Evolutionary conservation across 2,797 vertebrate species (phyloP).

Genomic region (Eulemur rubriventer): DNA sequence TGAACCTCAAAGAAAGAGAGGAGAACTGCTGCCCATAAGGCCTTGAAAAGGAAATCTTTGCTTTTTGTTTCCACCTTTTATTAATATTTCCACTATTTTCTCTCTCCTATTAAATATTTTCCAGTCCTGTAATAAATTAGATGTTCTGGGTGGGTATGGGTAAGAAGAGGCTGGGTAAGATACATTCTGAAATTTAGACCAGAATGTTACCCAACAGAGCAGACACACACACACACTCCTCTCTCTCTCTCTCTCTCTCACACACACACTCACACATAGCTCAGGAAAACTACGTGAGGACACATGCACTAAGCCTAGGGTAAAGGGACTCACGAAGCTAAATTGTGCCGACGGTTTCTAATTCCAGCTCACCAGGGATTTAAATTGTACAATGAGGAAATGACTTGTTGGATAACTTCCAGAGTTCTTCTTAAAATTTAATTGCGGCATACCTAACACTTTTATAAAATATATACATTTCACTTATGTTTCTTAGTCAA

Average conservation of each 20-base stretch:
- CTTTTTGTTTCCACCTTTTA: not conserved
- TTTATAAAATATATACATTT: slow-evolving; percentile 72
- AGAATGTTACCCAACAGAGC: not conserved
- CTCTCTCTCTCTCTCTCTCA: no score
- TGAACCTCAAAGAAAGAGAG: not conserved
- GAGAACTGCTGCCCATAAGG: not conserved
- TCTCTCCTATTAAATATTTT: slow-evolving; percentile 36
- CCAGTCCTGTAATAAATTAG: not conserved
- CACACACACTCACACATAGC: not conserved
- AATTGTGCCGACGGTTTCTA: not conserved
- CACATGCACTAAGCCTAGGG: not conserved
- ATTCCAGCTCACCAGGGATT: slow-evolving; percentile 60
- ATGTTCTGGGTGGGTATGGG: not conserved
- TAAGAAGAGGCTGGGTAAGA: not conserved
- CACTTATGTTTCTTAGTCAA: slow-evolving; percentile 64
- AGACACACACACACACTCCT: not conserved
- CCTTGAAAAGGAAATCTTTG: not conserved
- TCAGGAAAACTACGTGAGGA: not conserved
- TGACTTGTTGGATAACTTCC: slow-evolving; percentile 66
- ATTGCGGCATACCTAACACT: slow-evolving; percentile 70
- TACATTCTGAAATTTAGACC: slow-evolving; percentile 15
- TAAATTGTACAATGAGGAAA: slow-evolving; percentile 61
- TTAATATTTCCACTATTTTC: not conserved
- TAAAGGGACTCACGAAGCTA: slow-evolving; percentile 34
- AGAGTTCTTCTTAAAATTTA: slow-evolving; percentile 66